Base-by-base conservation (phyloP, 2,113 vertebrate species). In the Hippolais icterina region DNA sequence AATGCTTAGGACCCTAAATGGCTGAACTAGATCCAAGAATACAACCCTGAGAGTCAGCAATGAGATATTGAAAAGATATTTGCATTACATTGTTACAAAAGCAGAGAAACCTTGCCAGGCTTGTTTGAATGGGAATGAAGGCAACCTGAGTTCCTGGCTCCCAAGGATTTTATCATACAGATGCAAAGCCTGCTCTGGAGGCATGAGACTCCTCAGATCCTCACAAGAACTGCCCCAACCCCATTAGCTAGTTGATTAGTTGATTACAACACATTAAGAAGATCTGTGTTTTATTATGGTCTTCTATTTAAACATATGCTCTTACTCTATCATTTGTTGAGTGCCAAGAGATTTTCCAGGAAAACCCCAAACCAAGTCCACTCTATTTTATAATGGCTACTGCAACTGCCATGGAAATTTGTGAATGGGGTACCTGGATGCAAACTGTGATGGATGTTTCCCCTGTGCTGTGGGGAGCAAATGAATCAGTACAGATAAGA, bases 121-220 rank as follows among this genome's bases (percentile, higher is more conserved):
- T 79, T 33, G 16, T 54, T 47, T 61, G 13, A 59, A 61, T 5
- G 9, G 11, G 15, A 37, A 74, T 22, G 22, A 89, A 79, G 79
- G 72, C 5, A 84, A 70, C 12, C 3, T 8, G 8, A 72, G 42
- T 50, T 78, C 65, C 29, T 75, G 41, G 16, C 25, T 76, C 47
- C 19, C 44, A n/a, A 10, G 70, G 42, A 53, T 74, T 53, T 75
- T 11, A 76, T 59, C 52, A 25, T 2, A 5, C 0, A 0, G 28
- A 78, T 78, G 42, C n/a, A 82, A 66, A 87, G 71, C 29, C 54
- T 69, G 78, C 24, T 90, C 37, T 75, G 66, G 39, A 88, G 71
- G 13, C 0, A 0, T 6, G 20, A 2, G 17, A n/a, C 33, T 42
- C 16, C 60, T 50, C 79, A 46, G 37, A 49, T 20, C 24, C 17